Evolutionary conservation across 2,888 invertebrate genomes (phyloP).

Genomic region (Apodemia duryi): DNA sequence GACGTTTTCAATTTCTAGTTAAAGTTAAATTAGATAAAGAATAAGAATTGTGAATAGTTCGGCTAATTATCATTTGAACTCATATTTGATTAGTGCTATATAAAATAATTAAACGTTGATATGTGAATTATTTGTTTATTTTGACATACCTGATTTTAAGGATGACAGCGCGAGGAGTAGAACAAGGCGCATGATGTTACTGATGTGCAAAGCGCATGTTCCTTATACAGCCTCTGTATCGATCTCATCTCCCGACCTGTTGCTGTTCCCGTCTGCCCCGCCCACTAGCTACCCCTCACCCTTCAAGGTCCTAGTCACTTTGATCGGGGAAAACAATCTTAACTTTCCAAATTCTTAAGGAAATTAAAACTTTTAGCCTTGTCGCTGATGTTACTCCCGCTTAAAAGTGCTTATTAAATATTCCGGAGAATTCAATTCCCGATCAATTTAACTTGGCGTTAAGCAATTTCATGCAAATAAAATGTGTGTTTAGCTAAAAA

Average conservation of each 20-base stretch:
- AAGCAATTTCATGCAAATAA: constrained; percentile 17
- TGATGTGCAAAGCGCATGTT: constrained; percentile 58
- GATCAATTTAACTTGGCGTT: constrained; percentile 17
- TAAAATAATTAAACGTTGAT: background rate
- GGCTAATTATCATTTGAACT: background rate
- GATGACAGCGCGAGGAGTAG: constrained; percentile 61
- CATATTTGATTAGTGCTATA: background rate
- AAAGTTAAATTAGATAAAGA: background rate
- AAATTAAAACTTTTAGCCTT: constrained; percentile 59
- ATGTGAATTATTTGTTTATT: constrained; percentile 32
- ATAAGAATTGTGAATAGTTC: background rate
- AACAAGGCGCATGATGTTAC: constrained; percentile 64
- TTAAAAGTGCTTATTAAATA: constrained; percentile 31
- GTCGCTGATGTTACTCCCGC: constrained; percentile 29
- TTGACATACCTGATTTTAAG: constrained; percentile 62
- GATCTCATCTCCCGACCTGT: constrained; percentile 67
- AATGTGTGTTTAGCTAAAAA: constrained; percentile 8
- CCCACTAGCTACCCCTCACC: constrained; percentile 38
- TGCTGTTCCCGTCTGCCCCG: constrained; percentile 55
- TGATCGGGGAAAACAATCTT: constrained; percentile 66
- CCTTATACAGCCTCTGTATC: constrained; percentile 66
- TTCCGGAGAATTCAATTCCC: constrained; percentile 27
- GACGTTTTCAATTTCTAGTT: constrained; percentile 14
- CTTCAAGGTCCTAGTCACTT: constrained; percentile 48
- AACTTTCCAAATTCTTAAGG: constrained; percentile 65